Base-by-base conservation (phyloP, 1,140 invertebrate species). In the Steinernema khuongi region DNA sequence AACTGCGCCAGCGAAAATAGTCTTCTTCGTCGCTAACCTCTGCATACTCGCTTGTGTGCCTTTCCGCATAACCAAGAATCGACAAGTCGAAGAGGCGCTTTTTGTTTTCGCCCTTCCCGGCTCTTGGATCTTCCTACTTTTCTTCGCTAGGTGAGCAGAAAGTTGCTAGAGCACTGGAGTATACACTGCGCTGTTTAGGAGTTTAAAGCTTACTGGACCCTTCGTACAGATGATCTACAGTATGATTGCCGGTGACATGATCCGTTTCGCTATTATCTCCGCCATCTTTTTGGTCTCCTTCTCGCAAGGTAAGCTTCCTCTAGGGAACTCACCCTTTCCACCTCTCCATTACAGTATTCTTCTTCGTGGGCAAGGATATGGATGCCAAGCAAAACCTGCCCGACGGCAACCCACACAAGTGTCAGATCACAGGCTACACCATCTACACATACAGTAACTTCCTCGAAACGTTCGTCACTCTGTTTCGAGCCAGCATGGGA, bases 211-310 rank as follows among this genome's bases (percentile, higher is more conserved):
- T 66, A 97, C 94, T 0, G 96, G 96, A 69, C 94, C 95, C 0
- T 97, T 97, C 87, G 93, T 98, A 67, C 96, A 95, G 19, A 98
- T 97, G 95, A 94, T 97, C 70, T 97, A 95, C 88, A 93, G 91
- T 80, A 98, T 98, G 94, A 94, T 97, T 81, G 93, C 91, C 0
- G 94, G 94, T 28, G 96, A 98, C 87, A 94, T 97, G 93, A 90
- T 96, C 80, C 94, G 94, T 32, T 97, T 98, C 86, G 92, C 92
- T 70, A 95, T 97, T 73, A 97, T 98, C 85, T 97, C 95, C 85
- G 89, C 89, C 77, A 92, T 99, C 77, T 91, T 97, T 41, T 87
- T 97, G 0, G 91, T 95, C 79, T 94, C 92, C 19, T 98, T 97
- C 87, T 94, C 94, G 18, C 93, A 96, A 87, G 86, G 88, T 89